These are phyloP conservation scores for Kryptolebias marmoratus DNA, from an alignment of 2,113 vertebrate species.

Conservation along the genomic window DNA sequence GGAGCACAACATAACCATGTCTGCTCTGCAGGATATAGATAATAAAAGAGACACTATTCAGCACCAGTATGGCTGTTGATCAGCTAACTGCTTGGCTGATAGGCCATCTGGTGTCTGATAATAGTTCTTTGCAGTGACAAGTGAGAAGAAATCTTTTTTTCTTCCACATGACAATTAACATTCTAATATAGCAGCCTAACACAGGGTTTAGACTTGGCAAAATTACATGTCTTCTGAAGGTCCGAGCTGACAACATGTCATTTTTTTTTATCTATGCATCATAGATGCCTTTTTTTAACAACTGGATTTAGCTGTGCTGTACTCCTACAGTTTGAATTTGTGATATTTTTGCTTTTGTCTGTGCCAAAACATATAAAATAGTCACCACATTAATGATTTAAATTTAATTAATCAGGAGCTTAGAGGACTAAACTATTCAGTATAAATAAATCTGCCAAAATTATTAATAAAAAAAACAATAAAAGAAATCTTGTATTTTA, in stretches of 20 bases:
- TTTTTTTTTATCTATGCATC: neutral
- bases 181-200: conserved; percentile 15
- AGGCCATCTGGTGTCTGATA: conserved; percentile 27
- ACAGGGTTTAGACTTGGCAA: conserved; percentile 10
- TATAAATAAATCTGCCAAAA: conserved; percentile 2
- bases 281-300: conserved; percentile 16
- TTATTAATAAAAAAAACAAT: neutral
- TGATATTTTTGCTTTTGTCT: neutral
- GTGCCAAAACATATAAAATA: no score
- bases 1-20: neutral
- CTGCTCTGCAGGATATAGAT: neutral
- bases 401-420: conserved; percentile 14
- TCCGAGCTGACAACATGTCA: no score
- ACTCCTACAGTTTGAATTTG: conserved; percentile 20
- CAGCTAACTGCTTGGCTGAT: conserved; percentile 22
- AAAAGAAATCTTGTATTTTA: conserved; percentile 1
- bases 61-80: conserved; percentile 6
- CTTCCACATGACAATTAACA: conserved; percentile 36
- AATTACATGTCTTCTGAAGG: conserved; percentile 1
- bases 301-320: conserved; percentile 37
- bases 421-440: neutral
- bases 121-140: conserved; percentile 15
- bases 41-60: neutral
- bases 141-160: neutral
- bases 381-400: neutral